Evolutionary conservation across 2,888 invertebrate genomes (phyloP), one percentile per base, ranked within the genome.

Genomic region (Tetragonisca angustula): DNA sequence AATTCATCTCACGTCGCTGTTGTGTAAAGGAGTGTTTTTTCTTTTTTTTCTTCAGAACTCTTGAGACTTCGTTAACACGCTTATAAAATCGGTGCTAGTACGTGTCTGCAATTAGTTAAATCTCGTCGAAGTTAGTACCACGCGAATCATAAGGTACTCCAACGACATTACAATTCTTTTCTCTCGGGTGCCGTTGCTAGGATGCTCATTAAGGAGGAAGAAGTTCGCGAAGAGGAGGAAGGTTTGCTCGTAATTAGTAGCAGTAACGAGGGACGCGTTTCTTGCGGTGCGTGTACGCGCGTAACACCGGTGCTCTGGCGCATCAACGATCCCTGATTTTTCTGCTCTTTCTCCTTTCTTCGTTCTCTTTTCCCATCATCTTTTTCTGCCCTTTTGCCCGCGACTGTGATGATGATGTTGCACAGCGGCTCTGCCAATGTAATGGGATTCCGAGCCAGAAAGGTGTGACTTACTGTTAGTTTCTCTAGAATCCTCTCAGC

Each of bases 251-350:
- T 92, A 93, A 93, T 93, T 93, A 93, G 92, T 90, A 89, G 87
- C 90, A 92, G 93, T 93, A 92, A 93, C 92, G 92, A 93, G 92
- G 90, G 90, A 90, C 90, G 90, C 91, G 90, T 90, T 92, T 93
- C 91, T 92, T 93, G 89, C 89, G 82, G 62, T 83, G 83, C 90
- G 88, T 78, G 78, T 87, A 90, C 83, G 87, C 85, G 88, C 86
- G 81, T 82, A 85, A 87, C 72, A 83, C 84, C 88, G 80, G 84
- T 84, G 4, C n/a, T 19, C 17, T 19, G 83, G 83, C 84, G 76
- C 76, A 43, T 62, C 76, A 71, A 56, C 64, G 82, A 74, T 86
- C 79, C 68, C 64, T 73, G 71, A 69, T 80, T 84, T 79, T 81
- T 65, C 43, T 4, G 13, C 52, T 43, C 49, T 49, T 67, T 32